A percentile compares a stretch with the other conserved stretches of the same genome.
Evolutionary conservation across 1,140 invertebrate genomes (phyloP).

Genomic region (Drosophila persimilis): DNA sequence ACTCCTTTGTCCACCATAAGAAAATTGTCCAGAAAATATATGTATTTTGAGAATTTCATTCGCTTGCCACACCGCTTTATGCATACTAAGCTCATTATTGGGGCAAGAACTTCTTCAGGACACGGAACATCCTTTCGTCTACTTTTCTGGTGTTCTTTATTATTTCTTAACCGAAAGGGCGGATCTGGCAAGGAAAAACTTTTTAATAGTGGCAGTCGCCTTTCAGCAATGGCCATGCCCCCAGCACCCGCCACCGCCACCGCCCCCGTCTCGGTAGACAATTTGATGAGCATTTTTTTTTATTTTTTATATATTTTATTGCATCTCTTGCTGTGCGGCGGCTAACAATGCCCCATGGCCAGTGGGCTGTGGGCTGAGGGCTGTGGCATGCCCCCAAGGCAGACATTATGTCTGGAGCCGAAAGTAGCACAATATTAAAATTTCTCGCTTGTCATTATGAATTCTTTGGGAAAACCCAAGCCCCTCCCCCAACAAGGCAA

Average conservation of each 20-base stretch:
- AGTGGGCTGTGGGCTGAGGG: conserved; percentile 7
- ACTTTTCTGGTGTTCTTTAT: conserved; percentile 23
- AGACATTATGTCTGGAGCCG: no score
- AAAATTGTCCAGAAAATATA: conserved; percentile 73
- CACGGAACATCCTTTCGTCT: conserved; percentile 40
- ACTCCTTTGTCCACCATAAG: conserved; percentile 8
- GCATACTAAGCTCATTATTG: conserved; percentile 80
- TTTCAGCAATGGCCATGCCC: no score
- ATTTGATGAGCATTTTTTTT: conserved; percentile 66
- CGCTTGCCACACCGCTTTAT: conserved; percentile 49
- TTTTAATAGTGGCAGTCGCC: conserved; percentile 64
- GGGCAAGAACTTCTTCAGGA: conserved; percentile 33
- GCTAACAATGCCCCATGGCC: conserved; percentile 68
- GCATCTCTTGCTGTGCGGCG: conserved; percentile 50
- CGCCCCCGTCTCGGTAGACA: conserved; percentile 19
- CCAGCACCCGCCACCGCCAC: no score
- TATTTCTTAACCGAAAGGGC: conserved; percentile 45
- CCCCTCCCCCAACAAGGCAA: conserved; percentile 4
- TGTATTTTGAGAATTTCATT: conserved; percentile 69
- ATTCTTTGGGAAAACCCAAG: conserved; percentile 39
- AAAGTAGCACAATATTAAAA: conserved; percentile 69
- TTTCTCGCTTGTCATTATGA: conserved; percentile 76
- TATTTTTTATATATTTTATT: conserved; percentile 58
- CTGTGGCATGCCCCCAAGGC: conserved; percentile 38
- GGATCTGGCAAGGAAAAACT: conserved; percentile 54